phyloP scores from a whole-genome alignment of 2,888 invertebrate genomes.

The Bellardia bayeri region DNA sequence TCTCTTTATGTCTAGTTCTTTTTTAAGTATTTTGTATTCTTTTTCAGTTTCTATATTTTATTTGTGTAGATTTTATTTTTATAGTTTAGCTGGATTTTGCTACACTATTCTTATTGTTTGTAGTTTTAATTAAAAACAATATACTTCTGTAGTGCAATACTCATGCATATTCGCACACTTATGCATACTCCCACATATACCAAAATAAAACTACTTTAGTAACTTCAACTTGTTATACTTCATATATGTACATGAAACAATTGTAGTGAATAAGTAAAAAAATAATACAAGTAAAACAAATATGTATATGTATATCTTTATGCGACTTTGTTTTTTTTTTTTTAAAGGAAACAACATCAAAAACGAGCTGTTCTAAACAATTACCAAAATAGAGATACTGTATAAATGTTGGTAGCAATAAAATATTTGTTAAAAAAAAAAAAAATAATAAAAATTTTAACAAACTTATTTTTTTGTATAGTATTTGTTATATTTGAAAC shows the following conservation, averaged over 20 bases:
- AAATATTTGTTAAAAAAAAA: conserved; percentile 37
- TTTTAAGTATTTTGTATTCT: conserved; percentile 7
- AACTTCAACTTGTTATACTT: conserved; percentile 63
- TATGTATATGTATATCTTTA: not conserved
- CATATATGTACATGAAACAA: conserved; percentile 32
- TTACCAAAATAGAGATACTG: conserved; percentile 50
- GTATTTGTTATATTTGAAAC: conserved; percentile 2
- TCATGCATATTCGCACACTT: conserved; percentile 12
- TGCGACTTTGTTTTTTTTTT: not conserved
- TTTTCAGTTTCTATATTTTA: conserved; percentile 25
- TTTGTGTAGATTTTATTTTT: conserved; percentile 1
- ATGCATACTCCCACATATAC: not conserved
- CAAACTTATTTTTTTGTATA: not conserved
- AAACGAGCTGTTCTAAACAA: conserved; percentile 50
- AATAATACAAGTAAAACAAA: conserved; percentile 19
- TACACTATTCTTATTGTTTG: conserved; percentile 49
- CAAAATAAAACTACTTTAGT: conserved; percentile 49
- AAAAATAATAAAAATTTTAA: conserved; percentile 2
- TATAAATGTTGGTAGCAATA: conserved; percentile 33
- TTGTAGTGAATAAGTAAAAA: conserved; percentile 15
- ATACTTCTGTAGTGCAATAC: conserved; percentile 30
- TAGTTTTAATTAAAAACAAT: conserved; percentile 68
- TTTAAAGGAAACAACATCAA: conserved; percentile 48
- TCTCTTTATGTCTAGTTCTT: conserved; percentile 27
- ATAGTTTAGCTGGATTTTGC: conserved; percentile 23